phyloP scores from a whole-genome alignment of 2,888 invertebrate genomes.

The Mythimna ferrago region DNA sequence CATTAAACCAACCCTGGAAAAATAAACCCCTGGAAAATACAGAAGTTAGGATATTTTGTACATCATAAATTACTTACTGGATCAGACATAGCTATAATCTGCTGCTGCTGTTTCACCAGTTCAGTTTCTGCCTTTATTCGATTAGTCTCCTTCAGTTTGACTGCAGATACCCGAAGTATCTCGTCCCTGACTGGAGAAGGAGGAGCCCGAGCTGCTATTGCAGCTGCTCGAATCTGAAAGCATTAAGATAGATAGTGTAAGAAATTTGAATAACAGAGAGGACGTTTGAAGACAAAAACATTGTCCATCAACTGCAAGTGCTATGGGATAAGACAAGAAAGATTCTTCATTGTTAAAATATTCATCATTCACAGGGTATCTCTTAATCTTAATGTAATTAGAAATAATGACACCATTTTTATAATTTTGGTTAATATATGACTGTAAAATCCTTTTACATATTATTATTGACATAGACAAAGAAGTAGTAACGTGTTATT shows the following conservation, averaged over 20 bases:
- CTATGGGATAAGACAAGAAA: neutral
- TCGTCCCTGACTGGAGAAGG: constrained; percentile 86
- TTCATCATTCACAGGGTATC: too few relatives aligned
- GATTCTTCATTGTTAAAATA: neutral
- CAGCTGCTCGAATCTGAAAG: constrained; percentile 83
- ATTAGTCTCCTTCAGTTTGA: constrained; percentile 90
- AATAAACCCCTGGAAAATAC: neutral
- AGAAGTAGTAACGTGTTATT: too few relatives aligned
- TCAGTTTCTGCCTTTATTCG: constrained; percentile 91
- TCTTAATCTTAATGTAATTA: too few relatives aligned
- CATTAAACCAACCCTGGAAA: too few relatives aligned
- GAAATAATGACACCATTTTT: too few relatives aligned
- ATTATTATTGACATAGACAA: neutral
- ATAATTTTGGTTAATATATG: neutral
- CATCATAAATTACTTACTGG: constrained; percentile 74
- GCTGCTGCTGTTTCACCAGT: constrained; percentile 91
- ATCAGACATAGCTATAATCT: constrained; percentile 88
- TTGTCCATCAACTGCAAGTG: too few relatives aligned
- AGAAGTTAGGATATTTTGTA: neutral
- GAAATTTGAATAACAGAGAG: neutral
- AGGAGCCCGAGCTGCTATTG: constrained; percentile 82
- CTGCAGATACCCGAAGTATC: constrained; percentile 85
- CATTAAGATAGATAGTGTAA: neutral
- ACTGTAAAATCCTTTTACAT: neutral
- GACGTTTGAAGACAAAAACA: neutral